phyloP scores from a whole-genome alignment of 2,888 invertebrate species.

The Amblyjoppa fuscipennis region DNA sequence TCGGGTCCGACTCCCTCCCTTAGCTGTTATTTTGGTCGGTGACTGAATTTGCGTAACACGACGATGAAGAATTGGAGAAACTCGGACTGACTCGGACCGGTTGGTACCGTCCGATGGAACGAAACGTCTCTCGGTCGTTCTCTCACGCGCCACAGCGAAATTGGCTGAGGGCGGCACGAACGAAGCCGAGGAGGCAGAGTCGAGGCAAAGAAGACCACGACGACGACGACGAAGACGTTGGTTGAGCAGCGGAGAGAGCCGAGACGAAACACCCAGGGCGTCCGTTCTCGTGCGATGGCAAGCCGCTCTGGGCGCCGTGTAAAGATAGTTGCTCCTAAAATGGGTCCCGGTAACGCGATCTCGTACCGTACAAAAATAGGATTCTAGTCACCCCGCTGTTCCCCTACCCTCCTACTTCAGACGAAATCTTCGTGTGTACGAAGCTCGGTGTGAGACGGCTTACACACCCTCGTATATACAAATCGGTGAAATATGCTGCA shows the following conservation, averaged over 20 bases:
- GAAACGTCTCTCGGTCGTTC: conserved; percentile 9
- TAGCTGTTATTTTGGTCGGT: conserved; percentile 82
- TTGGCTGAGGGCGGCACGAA: conserved; percentile 35
- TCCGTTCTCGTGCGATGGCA: conserved; percentile 69
- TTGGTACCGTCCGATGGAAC: conserved; percentile 22
- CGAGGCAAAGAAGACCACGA: conserved; percentile 63
- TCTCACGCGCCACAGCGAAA: conserved; percentile 25
- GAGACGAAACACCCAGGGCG: conserved; percentile 65
- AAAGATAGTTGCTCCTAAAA: conserved; percentile 89
- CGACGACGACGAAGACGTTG: conserved; percentile 49
- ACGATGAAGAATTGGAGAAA: conserved; percentile 53
- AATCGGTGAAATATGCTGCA: conserved; percentile 75
- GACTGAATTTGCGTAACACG: conserved; percentile 83
- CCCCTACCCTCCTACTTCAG: conserved; percentile 70
- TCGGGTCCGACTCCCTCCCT: conserved; percentile 50
- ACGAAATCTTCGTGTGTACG: conserved; percentile 18
- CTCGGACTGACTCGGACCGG: conserved; percentile 20
- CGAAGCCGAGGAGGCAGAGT: conserved; percentile 64
- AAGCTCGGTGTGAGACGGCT: conserved; percentile 50
- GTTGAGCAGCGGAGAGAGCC: conserved; percentile 31
- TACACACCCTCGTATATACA: conserved; percentile 70
- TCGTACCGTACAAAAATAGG: conserved; percentile 87
- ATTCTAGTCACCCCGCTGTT: conserved; percentile 82
- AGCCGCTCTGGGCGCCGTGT: conserved; percentile 80
- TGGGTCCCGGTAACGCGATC: conserved; percentile 89